Conservation (phyloP, 37 sponge, comb jelly and placozoan species). For the Amphimedon queenslandica region DNA sequence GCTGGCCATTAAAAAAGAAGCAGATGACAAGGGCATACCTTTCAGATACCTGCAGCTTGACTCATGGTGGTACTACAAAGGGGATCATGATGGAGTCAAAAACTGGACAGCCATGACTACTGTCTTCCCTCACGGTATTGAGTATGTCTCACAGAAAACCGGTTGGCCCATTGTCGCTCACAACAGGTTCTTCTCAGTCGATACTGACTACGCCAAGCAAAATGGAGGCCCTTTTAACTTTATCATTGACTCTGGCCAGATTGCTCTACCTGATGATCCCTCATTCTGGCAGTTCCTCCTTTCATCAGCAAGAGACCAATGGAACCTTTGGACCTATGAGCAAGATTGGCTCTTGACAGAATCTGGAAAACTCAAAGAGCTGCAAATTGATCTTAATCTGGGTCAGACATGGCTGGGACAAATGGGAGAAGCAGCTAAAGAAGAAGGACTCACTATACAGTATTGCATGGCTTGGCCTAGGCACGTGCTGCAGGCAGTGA, state of each 20-base stretch:
- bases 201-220: too few species aligned
- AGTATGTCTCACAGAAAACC: too few species aligned
- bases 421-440: too few species aligned
- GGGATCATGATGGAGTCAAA: too few species aligned
- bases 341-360: too few species aligned
- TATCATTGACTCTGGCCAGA: neutral
- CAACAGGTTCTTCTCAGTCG: too few species aligned
- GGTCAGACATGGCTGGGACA: too few species aligned
- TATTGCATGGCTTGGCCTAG: constrained; percentile 58
- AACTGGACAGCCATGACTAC: too few species aligned
- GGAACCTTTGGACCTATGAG: neutral
- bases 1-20: constrained; percentile 6
- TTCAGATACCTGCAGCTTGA: constrained; percentile 6
- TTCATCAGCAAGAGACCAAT: neutral
- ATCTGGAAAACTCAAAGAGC: too few species aligned
- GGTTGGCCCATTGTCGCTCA: too few species aligned
- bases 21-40: constrained; percentile 9
- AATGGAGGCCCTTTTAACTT: neutral
- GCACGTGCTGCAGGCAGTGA: constrained; percentile 34
- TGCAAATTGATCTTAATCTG: too few species aligned
- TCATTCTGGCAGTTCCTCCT: neutral
- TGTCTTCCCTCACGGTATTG: constrained; percentile 37
- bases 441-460: too few species aligned
- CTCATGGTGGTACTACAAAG: constrained; percentile 52
- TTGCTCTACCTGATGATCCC: neutral